Evolutionary conservation across 1,140 invertebrate genomes (phyloP).

Genomic region (Centruroides vittatus): DNA sequence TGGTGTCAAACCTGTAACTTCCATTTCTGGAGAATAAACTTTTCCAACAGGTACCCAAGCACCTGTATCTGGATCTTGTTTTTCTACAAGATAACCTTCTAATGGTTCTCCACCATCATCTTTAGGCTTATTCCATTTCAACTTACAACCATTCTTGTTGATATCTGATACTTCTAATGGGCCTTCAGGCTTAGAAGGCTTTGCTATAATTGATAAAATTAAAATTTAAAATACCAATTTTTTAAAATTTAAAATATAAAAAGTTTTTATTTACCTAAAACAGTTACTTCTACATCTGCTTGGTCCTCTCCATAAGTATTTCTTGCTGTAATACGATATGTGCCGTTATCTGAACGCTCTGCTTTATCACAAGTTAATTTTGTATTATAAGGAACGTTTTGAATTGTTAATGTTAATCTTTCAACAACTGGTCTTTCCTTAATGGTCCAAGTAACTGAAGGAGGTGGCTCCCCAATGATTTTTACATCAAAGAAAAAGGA

Average conservation of each 20-base stretch:
- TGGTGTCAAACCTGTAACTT: slow-evolving; percentile 71
- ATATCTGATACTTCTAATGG: slow-evolving; percentile 81
- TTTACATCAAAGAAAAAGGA: slow-evolving; percentile 26
- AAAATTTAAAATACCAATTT: not conserved
- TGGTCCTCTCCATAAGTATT: slow-evolving; percentile 37
- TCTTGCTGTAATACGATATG: slow-evolving; percentile 33
- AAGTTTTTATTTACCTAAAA: slow-evolving; percentile 35
- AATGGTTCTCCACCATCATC: slow-evolving; percentile 34
- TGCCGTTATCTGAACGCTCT: slow-evolving; percentile 33
- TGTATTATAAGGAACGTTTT: slow-evolving; percentile 26
- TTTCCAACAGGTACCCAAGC: slow-evolving; percentile 82
- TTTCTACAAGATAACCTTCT: slow-evolving; percentile 88
- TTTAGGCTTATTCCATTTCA: slow-evolving; percentile 30
- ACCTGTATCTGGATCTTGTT: slow-evolving; percentile 83
- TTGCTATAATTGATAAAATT: slow-evolving; percentile 18
- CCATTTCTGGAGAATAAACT: slow-evolving; percentile 69
- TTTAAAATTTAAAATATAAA: not conserved
- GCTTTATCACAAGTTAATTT: slow-evolving; percentile 34
- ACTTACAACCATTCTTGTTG: slow-evolving; percentile 40
- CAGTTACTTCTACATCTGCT: slow-evolving; percentile 44
- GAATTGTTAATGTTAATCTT: slow-evolving; percentile 11
- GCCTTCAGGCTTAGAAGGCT: slow-evolving; percentile 75
- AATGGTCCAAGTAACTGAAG: slow-evolving; percentile 24
- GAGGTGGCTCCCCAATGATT: slow-evolving; percentile 27
- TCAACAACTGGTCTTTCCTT: slow-evolving; percentile 18